Base-by-base conservation (phyloP, 2,888 invertebrate species). In the Brenthis hecate region DNA sequence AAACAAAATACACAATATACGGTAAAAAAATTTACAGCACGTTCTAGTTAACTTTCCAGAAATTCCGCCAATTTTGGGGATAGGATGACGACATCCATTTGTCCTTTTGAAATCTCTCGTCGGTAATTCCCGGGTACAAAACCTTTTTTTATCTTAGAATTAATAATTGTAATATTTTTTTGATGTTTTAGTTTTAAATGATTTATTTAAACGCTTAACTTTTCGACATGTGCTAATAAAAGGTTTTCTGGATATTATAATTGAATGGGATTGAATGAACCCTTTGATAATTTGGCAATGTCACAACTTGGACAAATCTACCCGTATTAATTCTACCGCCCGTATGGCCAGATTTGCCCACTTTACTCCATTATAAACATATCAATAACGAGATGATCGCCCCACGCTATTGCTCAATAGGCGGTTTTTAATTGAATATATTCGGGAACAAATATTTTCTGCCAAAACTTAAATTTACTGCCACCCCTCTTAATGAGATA, bases 311-410 rank as follows among this genome's bases (percentile, higher is more conserved):
- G 65, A 73, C 78, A 82, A 85, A 83, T 80, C 81, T 78, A 80
- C 91, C 91, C 91, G 91, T 90, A 92, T 91, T 85, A 85, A 86
- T 87, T 78, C 79, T 74, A 75, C 68, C 76, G 79, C 91, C 91
- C 91, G 90, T 92, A 91, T 91, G 83, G 74, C 83, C 79, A 85
- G 85, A 89, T 89, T 86, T 78, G 81, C 81, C 85, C 86, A 89
- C 82, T 89, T 89, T 86, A 89, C 88, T 85, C 87, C 81, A 90
- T 89, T 89, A 88, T 87, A 85, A 82, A 88, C 88, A 91, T 91
- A 92, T 92, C 91, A 91, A 89, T 91, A 91, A 88, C 88, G 75
- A 84, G 88, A 90, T 86, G 84, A 81, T 78, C 79, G 71, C 86
- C 89, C 88, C 78, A 83, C 80, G 79, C 81, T 81, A 84, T 78